Evolutionary conservation across 2,888 invertebrate genomes (phyloP).

Genomic region (Ophion ellenae): DNA sequence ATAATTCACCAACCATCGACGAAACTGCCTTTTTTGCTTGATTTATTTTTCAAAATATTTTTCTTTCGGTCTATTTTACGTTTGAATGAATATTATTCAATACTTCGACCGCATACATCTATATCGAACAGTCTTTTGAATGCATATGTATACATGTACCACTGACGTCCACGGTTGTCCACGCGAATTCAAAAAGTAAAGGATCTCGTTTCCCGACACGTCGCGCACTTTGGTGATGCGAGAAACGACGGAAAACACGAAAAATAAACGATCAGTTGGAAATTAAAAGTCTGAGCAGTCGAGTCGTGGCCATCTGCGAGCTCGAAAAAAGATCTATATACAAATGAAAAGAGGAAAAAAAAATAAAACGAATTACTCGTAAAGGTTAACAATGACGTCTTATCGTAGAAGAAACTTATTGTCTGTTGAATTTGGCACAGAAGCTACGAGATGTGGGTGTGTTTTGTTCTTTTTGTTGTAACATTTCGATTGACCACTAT

Average conservation of each 20-base stretch:
- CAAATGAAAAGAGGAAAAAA: background rate
- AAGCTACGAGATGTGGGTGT: constrained; percentile 57
- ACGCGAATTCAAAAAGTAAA: constrained; percentile 8
- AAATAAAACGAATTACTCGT: background rate
- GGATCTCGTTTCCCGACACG: background rate
- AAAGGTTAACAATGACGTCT: constrained; percentile 37
- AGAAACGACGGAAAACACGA: constrained; percentile 36
- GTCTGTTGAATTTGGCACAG: constrained; percentile 77
- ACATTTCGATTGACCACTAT: constrained; percentile 42
- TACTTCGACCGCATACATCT: constrained; percentile 65
- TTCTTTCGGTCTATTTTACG: background rate
- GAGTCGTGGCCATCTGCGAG: constrained; percentile 9
- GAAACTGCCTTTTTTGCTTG: background rate
- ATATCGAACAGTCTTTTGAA: constrained; percentile 70
- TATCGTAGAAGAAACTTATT: constrained; percentile 72
- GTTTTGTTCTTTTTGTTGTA: constrained; percentile 13
- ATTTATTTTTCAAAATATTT: background rate
- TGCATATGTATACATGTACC: constrained; percentile 60
- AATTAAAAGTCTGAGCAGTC: constrained; percentile 27
- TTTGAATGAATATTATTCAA: constrained; percentile 52
- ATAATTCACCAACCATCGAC: background rate
- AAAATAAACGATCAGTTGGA: constrained; percentile 23
- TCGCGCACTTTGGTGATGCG: constrained; percentile 1
- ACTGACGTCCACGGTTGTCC: constrained; percentile 13
- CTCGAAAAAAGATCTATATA: background rate